Conservation (phyloP, 2,797 vertebrate genomes). For the Myiotriccus ornatus region DNA sequence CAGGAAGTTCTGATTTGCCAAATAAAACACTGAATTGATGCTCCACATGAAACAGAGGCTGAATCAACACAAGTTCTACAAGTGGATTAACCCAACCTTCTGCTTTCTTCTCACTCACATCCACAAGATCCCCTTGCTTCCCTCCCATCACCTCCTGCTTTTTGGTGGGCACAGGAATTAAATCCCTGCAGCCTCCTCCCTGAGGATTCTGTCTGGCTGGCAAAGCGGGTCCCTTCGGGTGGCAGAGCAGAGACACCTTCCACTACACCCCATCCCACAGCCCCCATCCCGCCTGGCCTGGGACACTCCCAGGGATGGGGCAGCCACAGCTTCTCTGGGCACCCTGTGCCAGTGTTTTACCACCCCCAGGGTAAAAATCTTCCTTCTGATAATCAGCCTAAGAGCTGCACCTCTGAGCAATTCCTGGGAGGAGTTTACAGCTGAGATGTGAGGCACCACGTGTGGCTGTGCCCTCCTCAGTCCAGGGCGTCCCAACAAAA, state of each 20-base stretch:
- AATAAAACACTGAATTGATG: neutral
- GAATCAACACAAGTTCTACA: neutral
- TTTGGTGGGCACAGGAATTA: neutral
- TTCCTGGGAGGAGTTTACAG: too few species aligned
- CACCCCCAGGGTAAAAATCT: too few species aligned
- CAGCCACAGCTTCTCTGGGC: neutral
- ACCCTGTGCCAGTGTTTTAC: neutral
- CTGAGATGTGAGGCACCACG: too few species aligned
- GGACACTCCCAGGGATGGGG: neutral
- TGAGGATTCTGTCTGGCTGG: neutral
- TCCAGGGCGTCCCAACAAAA: neutral
- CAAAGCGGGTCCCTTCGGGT: neutral
- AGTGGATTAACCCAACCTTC: neutral
- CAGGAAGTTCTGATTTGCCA: neutral
- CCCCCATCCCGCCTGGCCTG: too few species aligned
- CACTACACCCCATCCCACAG: too few species aligned
- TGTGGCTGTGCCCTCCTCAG: too few species aligned
- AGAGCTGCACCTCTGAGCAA: too few species aligned
- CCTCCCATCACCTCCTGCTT: neutral
- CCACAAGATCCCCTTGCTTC: neutral
- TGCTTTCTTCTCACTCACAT: neutral
- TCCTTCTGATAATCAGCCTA: too few species aligned
- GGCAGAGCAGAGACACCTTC: neutral
- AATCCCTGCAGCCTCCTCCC: neutral
- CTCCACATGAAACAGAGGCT: neutral